Conservation (phyloP, 2,888 invertebrate genomes). For the Zele albiditarsus region DNA sequence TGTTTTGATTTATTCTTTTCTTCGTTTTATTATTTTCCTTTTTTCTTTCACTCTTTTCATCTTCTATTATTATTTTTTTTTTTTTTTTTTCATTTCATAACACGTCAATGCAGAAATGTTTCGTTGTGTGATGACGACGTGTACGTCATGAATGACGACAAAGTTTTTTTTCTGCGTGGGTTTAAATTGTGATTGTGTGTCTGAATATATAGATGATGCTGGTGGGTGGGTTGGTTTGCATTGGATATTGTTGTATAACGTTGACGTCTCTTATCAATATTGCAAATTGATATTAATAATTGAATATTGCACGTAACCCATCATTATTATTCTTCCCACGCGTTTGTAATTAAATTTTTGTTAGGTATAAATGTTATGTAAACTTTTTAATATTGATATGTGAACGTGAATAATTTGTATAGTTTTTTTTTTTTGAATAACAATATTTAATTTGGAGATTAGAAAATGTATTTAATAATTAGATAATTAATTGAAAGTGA, state of each 20-base stretch:
- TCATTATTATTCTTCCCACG: constrained; percentile 9
- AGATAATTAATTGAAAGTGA: too few relatives aligned
- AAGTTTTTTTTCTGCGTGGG: not conserved
- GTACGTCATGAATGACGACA: constrained; percentile 1
- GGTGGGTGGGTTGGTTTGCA: too few relatives aligned
- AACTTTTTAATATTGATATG: not conserved
- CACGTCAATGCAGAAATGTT: not conserved
- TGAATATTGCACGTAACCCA: constrained; percentile 3
- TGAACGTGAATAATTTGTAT: too few relatives aligned
- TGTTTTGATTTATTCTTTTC: not conserved
- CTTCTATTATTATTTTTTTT: too few relatives aligned
- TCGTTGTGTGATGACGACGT: not conserved
- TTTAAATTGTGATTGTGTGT: not conserved
- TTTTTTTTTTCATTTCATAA: not conserved
- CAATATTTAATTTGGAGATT: too few relatives aligned
- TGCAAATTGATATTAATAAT: not conserved
- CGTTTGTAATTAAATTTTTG: constrained; percentile 3
- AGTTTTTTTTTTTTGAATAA: too few relatives aligned
- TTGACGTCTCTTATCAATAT: not conserved
- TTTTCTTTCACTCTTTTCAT: not conserved
- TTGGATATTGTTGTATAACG: not conserved
- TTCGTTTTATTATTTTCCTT: not conserved
- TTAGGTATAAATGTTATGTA: not conserved
- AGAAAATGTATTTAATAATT: too few relatives aligned
- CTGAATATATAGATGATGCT: not conserved